Evolutionary conservation across 2,888 invertebrate species (phyloP).

Genomic region (Epsilonema sp.): DNA sequence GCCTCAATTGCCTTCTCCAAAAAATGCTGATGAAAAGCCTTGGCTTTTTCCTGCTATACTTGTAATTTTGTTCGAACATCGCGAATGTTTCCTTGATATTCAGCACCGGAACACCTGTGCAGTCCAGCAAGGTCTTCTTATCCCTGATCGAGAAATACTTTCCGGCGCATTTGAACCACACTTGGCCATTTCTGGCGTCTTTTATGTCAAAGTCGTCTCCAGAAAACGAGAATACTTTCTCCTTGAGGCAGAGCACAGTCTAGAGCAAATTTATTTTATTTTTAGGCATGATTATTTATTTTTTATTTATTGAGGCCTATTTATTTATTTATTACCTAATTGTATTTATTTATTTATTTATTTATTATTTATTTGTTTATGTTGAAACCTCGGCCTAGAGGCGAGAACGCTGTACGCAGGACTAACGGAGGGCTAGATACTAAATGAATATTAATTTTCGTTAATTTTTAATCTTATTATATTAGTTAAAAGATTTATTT

Average conservation of each 20-base stretch:
- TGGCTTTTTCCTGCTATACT: too few relatives aligned
- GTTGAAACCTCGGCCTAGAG: too few relatives aligned
- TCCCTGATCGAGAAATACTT: background rate
- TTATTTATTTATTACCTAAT: too few relatives aligned
- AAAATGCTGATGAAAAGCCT: too few relatives aligned
- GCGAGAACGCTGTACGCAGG: too few relatives aligned
- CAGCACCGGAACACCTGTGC: background rate
- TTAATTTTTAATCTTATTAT: too few relatives aligned
- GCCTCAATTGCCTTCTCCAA: too few relatives aligned
- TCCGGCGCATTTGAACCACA: background rate
- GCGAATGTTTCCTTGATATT: slow-evolving; percentile 2
- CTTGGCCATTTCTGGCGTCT: background rate
- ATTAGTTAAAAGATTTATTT: too few relatives aligned
- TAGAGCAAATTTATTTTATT: background rate
- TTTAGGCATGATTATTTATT: background rate
- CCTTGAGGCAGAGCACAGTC: background rate
- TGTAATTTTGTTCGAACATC: background rate
- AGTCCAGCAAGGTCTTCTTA: background rate
- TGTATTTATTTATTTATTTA: background rate
- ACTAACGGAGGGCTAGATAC: too few relatives aligned
- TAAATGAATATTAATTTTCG: too few relatives aligned
- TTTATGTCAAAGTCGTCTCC: slow-evolving; percentile 4
- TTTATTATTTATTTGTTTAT: background rate
- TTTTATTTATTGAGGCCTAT: too few relatives aligned
- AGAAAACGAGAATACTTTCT: background rate